phyloP scores from a whole-genome alignment of 2,888 invertebrate species.

The Cephus pygmeus region DNA sequence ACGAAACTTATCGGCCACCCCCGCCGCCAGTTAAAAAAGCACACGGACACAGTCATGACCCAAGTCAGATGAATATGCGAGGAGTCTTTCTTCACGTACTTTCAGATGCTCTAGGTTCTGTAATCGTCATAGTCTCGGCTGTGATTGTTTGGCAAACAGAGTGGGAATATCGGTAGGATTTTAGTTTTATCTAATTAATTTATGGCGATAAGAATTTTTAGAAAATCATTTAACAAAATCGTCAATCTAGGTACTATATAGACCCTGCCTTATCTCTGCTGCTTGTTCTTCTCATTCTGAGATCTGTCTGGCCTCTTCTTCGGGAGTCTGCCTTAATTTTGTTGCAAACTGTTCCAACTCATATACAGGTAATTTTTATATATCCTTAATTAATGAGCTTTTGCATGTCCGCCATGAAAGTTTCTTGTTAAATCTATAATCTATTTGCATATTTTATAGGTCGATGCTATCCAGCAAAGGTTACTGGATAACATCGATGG shows the following conservation, averaged over 20 bases:
- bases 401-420: not conserved
- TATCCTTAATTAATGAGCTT: conserved; percentile 39
- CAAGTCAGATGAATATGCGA: conserved; percentile 96
- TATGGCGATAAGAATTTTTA: conserved; percentile 6
- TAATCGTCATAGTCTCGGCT: conserved; percentile 91
- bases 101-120: conserved; percentile 95
- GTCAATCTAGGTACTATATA: conserved; percentile 78
- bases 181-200: not conserved
- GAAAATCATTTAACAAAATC: not conserved
- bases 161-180: conserved; percentile 75
- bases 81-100: conserved; percentile 99
- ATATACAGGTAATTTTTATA: conserved; percentile 77
- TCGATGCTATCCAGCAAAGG: conserved; percentile 90
- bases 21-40: conserved; percentile 60
- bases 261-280: conserved; percentile 95
- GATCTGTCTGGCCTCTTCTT: conserved; percentile 91
- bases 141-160: conserved; percentile 81
- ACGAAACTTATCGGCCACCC: conserved; percentile 70
- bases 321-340: conserved; percentile 95
- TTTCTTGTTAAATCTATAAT: conserved; percentile 16
- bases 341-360: conserved; percentile 97
- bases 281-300: conserved; percentile 86
- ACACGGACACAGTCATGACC: conserved; percentile 71
- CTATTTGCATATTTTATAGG: conserved; percentile 65
- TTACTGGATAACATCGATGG: conserved; percentile 92